A percentile compares a stretch with the other conserved stretches of the same genome.
Evolutionary conservation across 1,140 invertebrate genomes (phyloP).

Genomic region (Drosophila gunungcola): DNA sequence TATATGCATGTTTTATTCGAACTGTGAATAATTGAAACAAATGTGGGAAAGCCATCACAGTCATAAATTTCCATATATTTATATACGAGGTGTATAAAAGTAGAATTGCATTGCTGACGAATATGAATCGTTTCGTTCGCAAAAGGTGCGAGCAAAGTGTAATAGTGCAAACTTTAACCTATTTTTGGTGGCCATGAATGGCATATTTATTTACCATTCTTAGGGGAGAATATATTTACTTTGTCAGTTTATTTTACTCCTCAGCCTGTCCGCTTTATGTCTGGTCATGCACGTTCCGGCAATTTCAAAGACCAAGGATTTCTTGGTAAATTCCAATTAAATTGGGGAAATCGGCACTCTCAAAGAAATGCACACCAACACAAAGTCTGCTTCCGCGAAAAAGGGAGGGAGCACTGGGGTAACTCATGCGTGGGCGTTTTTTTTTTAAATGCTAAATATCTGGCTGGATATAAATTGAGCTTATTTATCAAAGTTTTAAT

Average conservation of each 20-base stretch:
- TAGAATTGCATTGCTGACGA: conserved; percentile 25
- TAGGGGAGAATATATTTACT: conserved; percentile 15
- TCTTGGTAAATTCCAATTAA: conserved; percentile 65
- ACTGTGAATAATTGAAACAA: conserved; percentile 71
- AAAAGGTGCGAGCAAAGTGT: not conserved
- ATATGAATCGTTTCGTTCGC: conserved; percentile 30
- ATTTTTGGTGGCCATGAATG: conserved; percentile 5
- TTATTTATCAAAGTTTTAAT: conserved; percentile 83
- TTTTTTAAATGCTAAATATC: conserved; percentile 67
- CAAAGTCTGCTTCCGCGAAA: conserved; percentile 3
- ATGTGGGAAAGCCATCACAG: conserved; percentile 22
- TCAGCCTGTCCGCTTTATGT: conserved; percentile 14
- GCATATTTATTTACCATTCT: conserved; percentile 22
- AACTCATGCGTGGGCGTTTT: conserved; percentile 6
- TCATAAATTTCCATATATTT: conserved; percentile 56
- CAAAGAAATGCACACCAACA: conserved; percentile 58
- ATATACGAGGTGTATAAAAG: conserved; percentile 10
- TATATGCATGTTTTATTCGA: conserved; percentile 51
- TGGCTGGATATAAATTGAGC: conserved; percentile 77
- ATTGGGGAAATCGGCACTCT: conserved; percentile 68
- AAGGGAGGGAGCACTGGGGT: not conserved
- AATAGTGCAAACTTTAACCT: not conserved
- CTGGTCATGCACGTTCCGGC: conserved; percentile 33
- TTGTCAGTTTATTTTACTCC: conserved; percentile 39
- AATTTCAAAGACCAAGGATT: conserved; percentile 35